Evolutionary conservation across 2,888 invertebrate species (phyloP), one percentile per base, ranked within the genome.

Genomic region (Stenodera caucasica): DNA sequence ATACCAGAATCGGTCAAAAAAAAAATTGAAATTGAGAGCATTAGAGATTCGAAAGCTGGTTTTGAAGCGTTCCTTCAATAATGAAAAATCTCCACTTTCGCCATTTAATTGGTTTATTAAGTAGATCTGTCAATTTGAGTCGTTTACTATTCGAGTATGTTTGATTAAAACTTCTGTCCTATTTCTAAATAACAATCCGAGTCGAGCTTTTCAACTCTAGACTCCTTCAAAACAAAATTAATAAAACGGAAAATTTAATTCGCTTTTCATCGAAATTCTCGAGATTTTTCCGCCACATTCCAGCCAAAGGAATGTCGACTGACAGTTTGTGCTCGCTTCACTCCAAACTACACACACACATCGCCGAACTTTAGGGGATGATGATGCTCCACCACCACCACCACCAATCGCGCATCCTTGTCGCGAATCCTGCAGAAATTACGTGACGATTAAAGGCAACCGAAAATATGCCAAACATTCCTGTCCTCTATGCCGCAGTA

Each of bases 171-270:
- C 45, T 11, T 1, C 9, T 15, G 37, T 21, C 45, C 3, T 26
- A 5, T 26, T 26, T 26, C 3, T 5, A 26, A 5, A 26, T 5
- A 26, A 11, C 11, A 45, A 21, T 21, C 21, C 21, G 21, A 45
- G 11, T 45, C 45, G 6, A 26, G 26, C 26, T 26, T 26, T 26
- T 26, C 26, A 26, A 26, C 4, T 26, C 26, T 26, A 45, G 45
- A 45, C 45, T 45, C 18, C 45, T 45, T 12, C 21, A 33, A 33
- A 30, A n/a, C 18, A 26, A 29, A 52, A 32, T 52, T 52, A 52
- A 52, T 52, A 52, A 32, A 52, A 52, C 32, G 15, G 54, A 54
- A 54, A 54, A 35, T 53, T 29, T 54, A 54, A 54, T 54, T 54
- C 29, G 40, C 37, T 54, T 45, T 45, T 35, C 40, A 29, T 18